Conservation (phyloP, 2,888 invertebrate genomes). For the Malthinus seriepunctatus region DNA sequence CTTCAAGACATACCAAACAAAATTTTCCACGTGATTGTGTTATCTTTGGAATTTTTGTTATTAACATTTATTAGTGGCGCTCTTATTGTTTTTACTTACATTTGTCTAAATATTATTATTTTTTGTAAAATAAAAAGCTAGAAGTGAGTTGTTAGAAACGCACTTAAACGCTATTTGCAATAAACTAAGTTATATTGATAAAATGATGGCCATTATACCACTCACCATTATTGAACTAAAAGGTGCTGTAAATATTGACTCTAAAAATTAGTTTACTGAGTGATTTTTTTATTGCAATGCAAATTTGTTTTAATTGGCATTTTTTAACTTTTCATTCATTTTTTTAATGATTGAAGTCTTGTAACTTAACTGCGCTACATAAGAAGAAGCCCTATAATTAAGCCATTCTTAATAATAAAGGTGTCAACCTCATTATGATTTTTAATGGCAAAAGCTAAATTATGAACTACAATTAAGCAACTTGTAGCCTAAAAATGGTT, state of each 20-base stretch:
- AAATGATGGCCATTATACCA: not conserved
- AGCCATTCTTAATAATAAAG: no score
- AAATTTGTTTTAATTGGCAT: constrained; percentile 1
- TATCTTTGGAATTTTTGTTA: not conserved
- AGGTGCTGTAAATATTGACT: constrained; percentile 11
- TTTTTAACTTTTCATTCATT: not conserved
- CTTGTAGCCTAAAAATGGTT: no score
- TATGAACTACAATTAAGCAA: no score
- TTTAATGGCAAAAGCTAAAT: no score
- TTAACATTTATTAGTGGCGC: not conserved
- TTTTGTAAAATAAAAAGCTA: no score
- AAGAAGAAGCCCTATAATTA: no score
- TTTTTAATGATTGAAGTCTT: no score
- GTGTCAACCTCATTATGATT: no score
- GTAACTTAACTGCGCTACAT: no score
- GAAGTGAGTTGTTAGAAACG: no score
- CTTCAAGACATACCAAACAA: not conserved
- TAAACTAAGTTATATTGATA: not conserved
- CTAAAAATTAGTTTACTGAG: constrained; percentile 5
- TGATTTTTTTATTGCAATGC: constrained; percentile 8
- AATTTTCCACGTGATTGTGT: not conserved
- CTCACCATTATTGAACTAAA: constrained; percentile 10
- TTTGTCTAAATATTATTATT: no score
- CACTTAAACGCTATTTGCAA: not conserved
- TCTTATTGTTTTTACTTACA: no score